Percentiles rank a stretch among this genome's conserved stretches.
phyloP scores from a whole-genome alignment of 35 echinoderm and acorn worm genomes.

The Ophiothrix spiculata region DNA sequence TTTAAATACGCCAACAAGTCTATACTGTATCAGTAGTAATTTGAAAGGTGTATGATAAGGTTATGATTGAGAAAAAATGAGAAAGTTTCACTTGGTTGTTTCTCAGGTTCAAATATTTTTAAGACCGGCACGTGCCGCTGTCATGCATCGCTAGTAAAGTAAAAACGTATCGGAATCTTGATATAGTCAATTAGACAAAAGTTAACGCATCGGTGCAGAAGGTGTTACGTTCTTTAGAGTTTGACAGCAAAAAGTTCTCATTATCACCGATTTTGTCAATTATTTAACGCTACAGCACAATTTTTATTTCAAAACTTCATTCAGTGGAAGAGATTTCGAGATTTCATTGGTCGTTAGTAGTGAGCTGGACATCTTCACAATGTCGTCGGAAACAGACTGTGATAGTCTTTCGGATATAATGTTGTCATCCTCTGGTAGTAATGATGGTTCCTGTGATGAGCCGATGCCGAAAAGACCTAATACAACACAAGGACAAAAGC shows the following conservation, averaged over 20 bases:
- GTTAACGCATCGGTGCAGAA: background rate
- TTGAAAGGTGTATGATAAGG: too few species aligned
- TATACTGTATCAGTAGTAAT: too few species aligned
- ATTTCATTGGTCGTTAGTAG: too few species aligned
- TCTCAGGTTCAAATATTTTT: background rate
- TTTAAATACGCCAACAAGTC: too few species aligned
- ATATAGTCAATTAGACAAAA: background rate
- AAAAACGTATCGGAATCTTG: background rate
- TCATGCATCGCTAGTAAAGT: background rate
- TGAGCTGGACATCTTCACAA: background rate
- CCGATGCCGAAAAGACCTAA: background rate
- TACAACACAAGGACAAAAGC: constrained; percentile 14
- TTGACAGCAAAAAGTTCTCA: background rate
- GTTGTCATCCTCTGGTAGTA: background rate
- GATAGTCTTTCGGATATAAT: background rate
- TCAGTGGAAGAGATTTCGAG: too few species aligned
- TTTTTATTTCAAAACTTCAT: too few species aligned
- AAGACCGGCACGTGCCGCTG: background rate
- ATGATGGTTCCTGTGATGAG: background rate
- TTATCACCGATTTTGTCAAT: background rate
- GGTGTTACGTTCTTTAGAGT: background rate
- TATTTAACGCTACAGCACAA: background rate
- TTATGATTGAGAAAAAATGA: too few species aligned
- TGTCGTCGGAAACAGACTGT: background rate
- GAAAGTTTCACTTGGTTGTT: too few species aligned